These are phyloP conservation scores for Ceratosolen solmsi DNA, from an alignment of 1,140 invertebrate genomes.

Conservation along the genomic window DNA sequence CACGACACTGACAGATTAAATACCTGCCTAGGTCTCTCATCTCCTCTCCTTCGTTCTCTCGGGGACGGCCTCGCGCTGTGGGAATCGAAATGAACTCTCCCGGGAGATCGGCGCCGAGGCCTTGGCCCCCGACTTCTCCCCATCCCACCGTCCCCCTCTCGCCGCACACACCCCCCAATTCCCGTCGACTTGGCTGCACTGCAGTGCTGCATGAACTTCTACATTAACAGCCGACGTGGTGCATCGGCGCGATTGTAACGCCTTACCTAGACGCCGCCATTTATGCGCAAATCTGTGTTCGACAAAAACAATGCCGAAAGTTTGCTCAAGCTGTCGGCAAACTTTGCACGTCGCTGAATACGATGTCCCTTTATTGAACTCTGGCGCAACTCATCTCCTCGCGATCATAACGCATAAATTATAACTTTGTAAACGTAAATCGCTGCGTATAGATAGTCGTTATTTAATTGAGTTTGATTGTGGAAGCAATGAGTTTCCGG, in stretches of 20 bases:
- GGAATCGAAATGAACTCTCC: slow-evolving; percentile 45
- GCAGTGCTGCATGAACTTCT: background rate
- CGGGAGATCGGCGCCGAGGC: slow-evolving; percentile 40
- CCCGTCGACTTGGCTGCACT: too few species aligned
- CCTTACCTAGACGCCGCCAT: background rate
- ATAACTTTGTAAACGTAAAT: too few species aligned
- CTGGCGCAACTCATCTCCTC: too few species aligned
- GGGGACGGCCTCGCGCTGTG: slow-evolving; percentile 17
- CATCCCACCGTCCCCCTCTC: background rate
- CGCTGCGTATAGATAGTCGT: background rate
- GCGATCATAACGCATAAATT: too few species aligned
- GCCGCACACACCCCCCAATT: too few species aligned
- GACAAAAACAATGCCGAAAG: too few species aligned
- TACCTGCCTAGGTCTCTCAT: background rate
- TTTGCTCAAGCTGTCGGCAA: background rate
- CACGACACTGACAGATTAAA: slow-evolving; percentile 46
- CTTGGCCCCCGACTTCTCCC: slow-evolving; percentile 36
- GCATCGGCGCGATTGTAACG: background rate
- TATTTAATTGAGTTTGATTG: too few species aligned
- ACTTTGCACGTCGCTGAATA: background rate
- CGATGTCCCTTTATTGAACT: too few species aligned
- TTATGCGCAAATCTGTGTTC: background rate
- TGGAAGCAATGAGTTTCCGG: too few species aligned
- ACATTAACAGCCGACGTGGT: background rate
- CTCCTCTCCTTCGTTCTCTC: background rate